Base-by-base conservation (phyloP, 2,888 invertebrate species). In the Epirrita christyi region DNA sequence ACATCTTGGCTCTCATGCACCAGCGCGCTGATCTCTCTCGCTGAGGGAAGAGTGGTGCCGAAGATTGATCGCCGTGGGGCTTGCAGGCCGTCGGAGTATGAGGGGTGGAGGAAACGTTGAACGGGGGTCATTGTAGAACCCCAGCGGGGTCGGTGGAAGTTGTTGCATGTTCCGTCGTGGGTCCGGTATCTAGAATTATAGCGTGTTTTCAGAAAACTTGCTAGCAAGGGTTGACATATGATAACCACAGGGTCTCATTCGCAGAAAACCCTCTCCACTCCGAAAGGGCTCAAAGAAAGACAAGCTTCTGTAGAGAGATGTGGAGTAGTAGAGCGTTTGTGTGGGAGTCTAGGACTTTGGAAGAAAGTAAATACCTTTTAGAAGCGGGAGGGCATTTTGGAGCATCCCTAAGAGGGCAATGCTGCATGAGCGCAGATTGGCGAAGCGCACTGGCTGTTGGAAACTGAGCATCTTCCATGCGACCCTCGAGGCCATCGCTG, bases 131-230 rank as follows among this genome's bases (percentile, higher is more conserved):
- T 94, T 1, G 97, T 94, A 5, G 97, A 95, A 0, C 98, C 98
- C 94, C 96, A 96, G 81, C 96, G 94, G 0, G 95, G 95, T 48
- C 96, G 93, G 50, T 93, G 92, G 49, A 95, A 85, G 86, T 98
- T 98, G 86, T 98, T 98, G 85, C 98, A 98, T 34, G 97, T 96
- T 34, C 98, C 98, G 76, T 97, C 97, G 52, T 96, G 94, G 0
- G 97, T 96, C 50, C 98, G 94, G 85, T 97, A 98, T 61, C 95
- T 92, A 68, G 8, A 59, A 60, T 9, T 0, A n/a, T 4, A 38
- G 10, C 13, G 10, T 21, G 9, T 5, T 9, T 11, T 37, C 4
- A 11, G n/a, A 37, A 40, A 40, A 13, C 4, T n/a, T n/a, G n/a
- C n/a, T 40, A n/a, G 21, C 4, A 4, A 21, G 2, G 21, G 4